These are phyloP conservation scores for Protobothrops mucrosquamatus DNA, from an alignment of 2,113 vertebrate genomes.

Conservation along the genomic window DNA sequence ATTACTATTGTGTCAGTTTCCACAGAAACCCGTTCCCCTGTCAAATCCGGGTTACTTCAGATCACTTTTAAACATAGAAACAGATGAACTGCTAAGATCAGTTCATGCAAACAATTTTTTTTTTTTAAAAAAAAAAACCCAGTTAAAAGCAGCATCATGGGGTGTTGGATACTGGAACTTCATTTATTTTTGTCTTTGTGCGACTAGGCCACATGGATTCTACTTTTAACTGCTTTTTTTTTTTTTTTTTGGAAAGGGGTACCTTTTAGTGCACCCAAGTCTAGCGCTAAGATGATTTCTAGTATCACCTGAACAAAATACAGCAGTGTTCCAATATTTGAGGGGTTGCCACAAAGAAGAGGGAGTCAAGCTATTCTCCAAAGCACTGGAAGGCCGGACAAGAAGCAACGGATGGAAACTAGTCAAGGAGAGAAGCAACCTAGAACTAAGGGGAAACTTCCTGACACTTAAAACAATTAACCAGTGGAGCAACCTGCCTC, in stretches of 20 bases:
- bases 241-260: background rate
- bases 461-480: too few species aligned
- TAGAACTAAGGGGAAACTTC: too few species aligned
- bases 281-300: background rate
- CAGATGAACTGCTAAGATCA: slow-evolving; percentile 42
- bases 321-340: background rate
- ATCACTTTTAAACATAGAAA: slow-evolving; percentile 46
- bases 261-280: background rate
- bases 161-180: slow-evolving; percentile 20
- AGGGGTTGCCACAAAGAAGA: background rate
- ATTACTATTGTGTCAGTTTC: slow-evolving; percentile 48
- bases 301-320: background rate
- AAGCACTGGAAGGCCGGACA: too few species aligned
- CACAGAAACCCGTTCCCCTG: slow-evolving; percentile 54
- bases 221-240: background rate
- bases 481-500: too few species aligned
- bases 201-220: background rate
- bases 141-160: slow-evolving; percentile 5
- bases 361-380: background rate
- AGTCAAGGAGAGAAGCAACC: too few species aligned
- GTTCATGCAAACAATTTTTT: slow-evolving; percentile 31
- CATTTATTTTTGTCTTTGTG: slow-evolving; percentile 25
- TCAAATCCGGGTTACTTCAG: slow-evolving; percentile 53
- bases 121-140: background rate
- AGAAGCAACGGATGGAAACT: too few species aligned